Evolutionary conservation across 2,888 invertebrate genomes (phyloP).

Genomic region (Nysson spinosus): DNA sequence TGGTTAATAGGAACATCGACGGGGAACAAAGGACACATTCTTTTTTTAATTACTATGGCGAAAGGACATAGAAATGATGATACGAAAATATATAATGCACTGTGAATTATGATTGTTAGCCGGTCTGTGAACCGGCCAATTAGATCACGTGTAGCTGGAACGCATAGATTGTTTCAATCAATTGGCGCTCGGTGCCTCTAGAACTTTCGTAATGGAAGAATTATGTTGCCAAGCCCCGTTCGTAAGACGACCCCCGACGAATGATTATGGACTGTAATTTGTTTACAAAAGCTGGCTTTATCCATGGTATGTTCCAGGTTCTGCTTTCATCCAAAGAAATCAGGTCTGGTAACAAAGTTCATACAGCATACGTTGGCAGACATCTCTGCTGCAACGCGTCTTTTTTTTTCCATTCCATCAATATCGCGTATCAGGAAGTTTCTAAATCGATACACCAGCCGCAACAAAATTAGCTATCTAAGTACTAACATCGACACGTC

Average conservation of each 20-base stretch:
- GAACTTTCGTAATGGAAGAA: conserved; percentile 58
- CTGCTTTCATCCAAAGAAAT: conserved; percentile 18
- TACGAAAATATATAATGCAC: conserved; percentile 6
- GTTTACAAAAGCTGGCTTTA: conserved; percentile 48
- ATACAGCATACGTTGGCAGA: no score
- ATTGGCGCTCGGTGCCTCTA: conserved; percentile 52
- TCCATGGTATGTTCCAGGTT: conserved; percentile 22
- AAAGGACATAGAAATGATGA: not conserved
- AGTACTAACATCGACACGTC: no score
- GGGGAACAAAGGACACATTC: no score
- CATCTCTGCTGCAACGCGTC: no score
- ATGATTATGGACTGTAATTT: conserved; percentile 47
- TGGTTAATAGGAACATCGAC: no score
- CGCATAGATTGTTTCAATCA: conserved; percentile 59
- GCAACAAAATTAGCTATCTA: conserved; percentile 3
- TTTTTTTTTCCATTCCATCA: conserved; percentile 12
- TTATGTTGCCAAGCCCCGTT: conserved; percentile 45
- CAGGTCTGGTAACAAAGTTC: conserved; percentile 1
- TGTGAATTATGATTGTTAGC: conserved; percentile 25
- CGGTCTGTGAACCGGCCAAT: conserved; percentile 45
- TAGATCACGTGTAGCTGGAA: conserved; percentile 48
- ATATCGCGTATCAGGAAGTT: conserved; percentile 2
- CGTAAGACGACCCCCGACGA: conserved; percentile 30
- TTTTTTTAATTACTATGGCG: not conserved
- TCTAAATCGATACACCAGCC: conserved; percentile 18